phyloP scores from a whole-genome alignment of 2,797 vertebrate genomes.

The Bufotes viridis region DNA sequence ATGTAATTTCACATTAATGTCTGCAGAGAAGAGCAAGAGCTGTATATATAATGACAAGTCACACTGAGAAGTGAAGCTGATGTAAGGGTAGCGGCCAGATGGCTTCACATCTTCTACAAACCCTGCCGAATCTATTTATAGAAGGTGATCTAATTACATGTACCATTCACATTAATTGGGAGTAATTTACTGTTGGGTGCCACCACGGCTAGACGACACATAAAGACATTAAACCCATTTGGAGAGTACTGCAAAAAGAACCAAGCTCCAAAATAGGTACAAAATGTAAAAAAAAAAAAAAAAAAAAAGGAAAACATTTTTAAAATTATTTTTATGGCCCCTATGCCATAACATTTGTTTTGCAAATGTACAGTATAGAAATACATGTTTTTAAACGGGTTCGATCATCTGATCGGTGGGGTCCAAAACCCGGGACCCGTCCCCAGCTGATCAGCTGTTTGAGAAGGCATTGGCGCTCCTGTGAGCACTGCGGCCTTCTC shows the following conservation, averaged over 20 bases:
- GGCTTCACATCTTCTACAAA: conserved; percentile 24
- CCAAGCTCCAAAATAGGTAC: not conserved
- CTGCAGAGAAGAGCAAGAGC: conserved; percentile 1
- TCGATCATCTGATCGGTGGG: too few relatives aligned
- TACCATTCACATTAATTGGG: conserved; percentile 40
- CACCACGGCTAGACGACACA: conserved; percentile 41
- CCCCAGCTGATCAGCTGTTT: too few relatives aligned
- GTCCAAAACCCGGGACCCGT: too few relatives aligned
- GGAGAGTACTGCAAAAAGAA: not conserved
- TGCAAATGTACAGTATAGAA: too few relatives aligned
- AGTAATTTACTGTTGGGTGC: conserved; percentile 40
- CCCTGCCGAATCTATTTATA: conserved; percentile 38
- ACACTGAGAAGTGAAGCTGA: conserved; percentile 23
- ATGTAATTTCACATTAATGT: not conserved
- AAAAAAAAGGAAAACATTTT: too few relatives aligned
- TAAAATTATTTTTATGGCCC: too few relatives aligned
- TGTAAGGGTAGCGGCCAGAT: conserved; percentile 17
- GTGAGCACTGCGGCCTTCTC: too few relatives aligned
- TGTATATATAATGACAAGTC: conserved; percentile 26
- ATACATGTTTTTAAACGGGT: too few relatives aligned
- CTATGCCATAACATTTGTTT: too few relatives aligned
- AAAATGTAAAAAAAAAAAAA: too few relatives aligned
- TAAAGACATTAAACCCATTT: conserved; percentile 31
- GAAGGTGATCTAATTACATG: conserved; percentile 51
- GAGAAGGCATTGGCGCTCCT: too few relatives aligned